Base-by-base conservation (phyloP, 2,797 vertebrate species). In the Rhodeus uyekii region DNA sequence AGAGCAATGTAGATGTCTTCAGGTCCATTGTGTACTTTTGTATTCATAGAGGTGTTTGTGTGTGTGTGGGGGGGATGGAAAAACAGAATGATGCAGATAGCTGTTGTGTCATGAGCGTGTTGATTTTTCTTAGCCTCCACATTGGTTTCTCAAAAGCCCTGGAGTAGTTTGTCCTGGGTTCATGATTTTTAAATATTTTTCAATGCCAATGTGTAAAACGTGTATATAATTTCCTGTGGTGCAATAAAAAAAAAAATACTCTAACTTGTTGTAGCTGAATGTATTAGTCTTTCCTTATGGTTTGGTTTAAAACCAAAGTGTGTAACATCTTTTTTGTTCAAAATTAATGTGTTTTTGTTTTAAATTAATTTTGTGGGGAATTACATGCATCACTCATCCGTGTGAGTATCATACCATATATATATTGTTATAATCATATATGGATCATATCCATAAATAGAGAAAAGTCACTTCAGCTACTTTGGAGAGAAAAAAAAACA, bases 81-180 rank as follows among this genome's bases (percentile, higher is more conserved):
- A 44, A 65, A 67, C 32, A 48, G 29, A 42, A 50, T 53, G 60
- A 78, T 65, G 61, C 76, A 65, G 76, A 78, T 14, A 61, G 18
- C 27, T 5, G 7, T n/a, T 46, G 61, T 78, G 42, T 65, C 76
- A 78, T 50, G 22, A 48, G 32, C 27, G 27, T 77, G 38, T 61
- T 50, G 44, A 64, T 65, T 50, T 65, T 65, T 65, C 27, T 75
- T 74, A 81, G 71, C 61, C 60, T 75, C 36, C 8, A 29, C 61
- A 80, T 63, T 50, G 78, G 38, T 73, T 80, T 61, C 46, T 80
- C 29, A n/a, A 60, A 80, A 67, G 46, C 73, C 71, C n/a, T 29
- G 18, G 24, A 44, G 80, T 50, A 55, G 34, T 64, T 75, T 32
- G n/a, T 53, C 48, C 60, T 16, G 34, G 27, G 60, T 74, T 63